Evolutionary conservation across 2,797 vertebrate species (phyloP), one percentile per base, ranked within the genome.

Genomic region (Lutjanus campechanus): DNA sequence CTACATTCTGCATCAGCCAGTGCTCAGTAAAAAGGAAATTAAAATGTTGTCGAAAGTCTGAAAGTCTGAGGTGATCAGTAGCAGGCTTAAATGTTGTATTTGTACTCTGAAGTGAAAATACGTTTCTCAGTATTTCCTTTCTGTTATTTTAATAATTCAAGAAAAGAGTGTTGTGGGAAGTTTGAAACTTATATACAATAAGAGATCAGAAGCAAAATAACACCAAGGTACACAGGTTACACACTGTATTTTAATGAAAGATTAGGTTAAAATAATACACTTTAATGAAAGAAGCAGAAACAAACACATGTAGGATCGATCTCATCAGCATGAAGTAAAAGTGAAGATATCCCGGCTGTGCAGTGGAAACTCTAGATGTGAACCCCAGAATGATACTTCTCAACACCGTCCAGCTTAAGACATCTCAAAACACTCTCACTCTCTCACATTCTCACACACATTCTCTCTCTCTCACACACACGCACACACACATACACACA

Each of bases 231-330:
- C 36, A 51, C 51, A 60, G 16, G 25, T 88, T 88, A 91, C 79
- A 91, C 83, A 91, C 88, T 81, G 81, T 82, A 87, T 85, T 95
- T 93, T 95, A 95, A 91, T 92, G 93, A 94, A 89, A 94, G 76
- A 82, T 88, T 81, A 88, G 82, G 88, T 92, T 94, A 92, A 95
- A 94, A 93, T 92, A 88, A 95, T 88, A 92, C 86, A 95, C 77
- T 93, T 95, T 91, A 95, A 95, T 92, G 89, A 89, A 91, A 90
- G 88, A 92, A 91, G 93, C 93, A 92, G 87, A 93, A 78, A 87
- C 88, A 94, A 79, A 92, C 68, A 88, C 70, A 79, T 54, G 87
- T 64, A 90, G 76, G 79, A 93, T 76, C 69, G 62, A 90, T 84
- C 79, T 92, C 73, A 79, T 85, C 83, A 83, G 82, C 87, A 88